A percentile compares a stretch with the other conserved stretches of the same genome.
phyloP scores from a whole-genome alignment of 1,140 invertebrate species.

The Zaprionus ghesquierei region DNA sequence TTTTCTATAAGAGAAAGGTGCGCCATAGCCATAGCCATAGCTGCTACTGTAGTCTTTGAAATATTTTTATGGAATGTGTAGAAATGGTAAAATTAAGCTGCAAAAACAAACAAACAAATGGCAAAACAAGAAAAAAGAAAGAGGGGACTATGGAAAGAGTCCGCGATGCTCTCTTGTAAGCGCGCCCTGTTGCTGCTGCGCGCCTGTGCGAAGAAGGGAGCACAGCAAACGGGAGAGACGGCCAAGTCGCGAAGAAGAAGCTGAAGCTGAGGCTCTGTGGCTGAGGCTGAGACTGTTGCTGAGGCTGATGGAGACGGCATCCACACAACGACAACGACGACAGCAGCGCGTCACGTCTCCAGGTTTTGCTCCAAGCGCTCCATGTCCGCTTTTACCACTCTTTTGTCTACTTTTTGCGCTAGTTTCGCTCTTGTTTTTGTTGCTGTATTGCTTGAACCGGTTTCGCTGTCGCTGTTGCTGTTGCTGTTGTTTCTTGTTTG shows the following conservation, averaged over 20 bases:
- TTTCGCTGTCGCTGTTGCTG: conserved; percentile 14
- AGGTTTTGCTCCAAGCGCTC: conserved; percentile 27
- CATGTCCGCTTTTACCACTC: conserved; percentile 43
- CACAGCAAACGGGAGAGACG: conserved; percentile 36
- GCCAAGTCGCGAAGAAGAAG: not conserved
- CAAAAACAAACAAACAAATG: conserved; percentile 3
- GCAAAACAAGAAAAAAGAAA: not conserved
- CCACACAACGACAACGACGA: not conserved
- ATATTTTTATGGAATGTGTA: not conserved
- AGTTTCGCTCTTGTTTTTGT: conserved; percentile 53
- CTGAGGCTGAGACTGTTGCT: not conserved
- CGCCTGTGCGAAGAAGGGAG: conserved; percentile 41
- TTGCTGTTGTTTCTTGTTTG: conserved; percentile 43
- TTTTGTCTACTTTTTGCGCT: conserved; percentile 77
- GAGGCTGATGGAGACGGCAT: not conserved
- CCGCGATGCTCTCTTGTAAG: not conserved
- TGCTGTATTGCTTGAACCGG: conserved; percentile 13
- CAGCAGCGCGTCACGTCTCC: not conserved
- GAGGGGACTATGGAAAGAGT: not conserved
- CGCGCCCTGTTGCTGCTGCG: conserved; percentile 5
- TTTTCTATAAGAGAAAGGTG: not conserved
- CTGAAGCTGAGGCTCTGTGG: not conserved
- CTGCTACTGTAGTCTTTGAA: not conserved
- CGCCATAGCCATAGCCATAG: not conserved
- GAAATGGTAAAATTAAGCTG: not conserved